Base-by-base conservation (phyloP, 2,113 vertebrate genomes). In the Xenopus laevis region DNA sequence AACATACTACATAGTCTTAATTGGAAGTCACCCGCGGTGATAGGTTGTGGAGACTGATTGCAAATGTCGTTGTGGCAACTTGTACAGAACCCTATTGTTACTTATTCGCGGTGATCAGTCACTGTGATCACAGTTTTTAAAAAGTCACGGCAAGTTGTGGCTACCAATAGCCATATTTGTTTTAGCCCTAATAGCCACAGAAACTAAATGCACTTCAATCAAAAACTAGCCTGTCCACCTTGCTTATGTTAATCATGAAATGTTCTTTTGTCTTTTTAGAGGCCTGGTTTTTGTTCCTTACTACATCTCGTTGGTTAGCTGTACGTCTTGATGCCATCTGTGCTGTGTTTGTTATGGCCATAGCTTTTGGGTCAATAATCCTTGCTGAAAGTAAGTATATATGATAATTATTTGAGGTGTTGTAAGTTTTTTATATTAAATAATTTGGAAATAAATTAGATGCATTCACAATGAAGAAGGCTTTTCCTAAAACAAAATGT, bases 231-330 rank as follows among this genome's bases (percentile, higher is more conserved):
- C 5, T 40, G 5, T 40, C 33, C 47, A 13, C 8, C 17, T 55
- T n/a, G 13, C 16, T 55, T 2, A 55, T 55, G 53, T 55, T 55
- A 55, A 16, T 55, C 17, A 55, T 7, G 5, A 55, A 5, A 20
- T 63, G 13, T 16, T 15, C 15, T 65, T 64, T 12, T 66, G 70
- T 68, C 17, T 66, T 50, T 82, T 76, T 82, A 99, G 96, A 94
- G 83, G 90, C 97, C 74, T 99, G 95, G 95, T 98, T 97, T 87
- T 84, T 99, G 68, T 98, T 98, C 84, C 77, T 99, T 88, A 92
- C 95, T 0, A 98, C 95, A 0, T 98, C 96, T 11, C 94, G 96
- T 16, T 98, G 96, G 96, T 91, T 98, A 10, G 97, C 96, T 2
- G 88, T 98, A 21, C 94, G 95, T 21, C 91, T 98, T 78, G 96